Conservation (phyloP, 2,888 invertebrate genomes). For the Sarcophaga rosellei region DNA sequence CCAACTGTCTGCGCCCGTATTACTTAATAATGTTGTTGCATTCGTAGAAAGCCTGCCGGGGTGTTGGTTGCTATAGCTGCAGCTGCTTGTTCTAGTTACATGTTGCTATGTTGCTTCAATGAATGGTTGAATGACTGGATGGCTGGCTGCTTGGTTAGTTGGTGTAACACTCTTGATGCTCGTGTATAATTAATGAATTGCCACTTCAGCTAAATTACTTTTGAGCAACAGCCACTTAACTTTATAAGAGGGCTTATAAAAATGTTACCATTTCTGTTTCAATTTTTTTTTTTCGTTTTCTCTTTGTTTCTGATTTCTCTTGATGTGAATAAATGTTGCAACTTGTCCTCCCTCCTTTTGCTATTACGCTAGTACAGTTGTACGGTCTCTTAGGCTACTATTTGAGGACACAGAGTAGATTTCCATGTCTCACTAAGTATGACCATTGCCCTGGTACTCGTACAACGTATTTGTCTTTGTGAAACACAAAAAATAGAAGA, state of each 20-base stretch:
- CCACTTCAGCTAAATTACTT: slow-evolving; percentile 79
- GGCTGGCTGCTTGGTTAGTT: neutral
- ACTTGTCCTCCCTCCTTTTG: slow-evolving; percentile 15
- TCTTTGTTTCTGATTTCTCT: neutral
- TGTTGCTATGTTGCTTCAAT: slow-evolving; percentile 31
- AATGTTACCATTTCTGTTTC: slow-evolving; percentile 50
- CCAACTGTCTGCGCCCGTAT: neutral
- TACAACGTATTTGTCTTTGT: neutral
- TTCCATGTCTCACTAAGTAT: slow-evolving; percentile 7
- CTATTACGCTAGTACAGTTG: neutral
- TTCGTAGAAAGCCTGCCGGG: neutral
- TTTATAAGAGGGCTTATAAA: slow-evolving; percentile 67
- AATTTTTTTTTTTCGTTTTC: no score
- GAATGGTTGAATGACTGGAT: neutral
- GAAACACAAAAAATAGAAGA: neutral
- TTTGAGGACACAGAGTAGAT: neutral
- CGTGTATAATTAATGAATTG: slow-evolving; percentile 78
- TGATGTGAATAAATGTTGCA: no score
- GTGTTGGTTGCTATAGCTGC: slow-evolving; percentile 13
- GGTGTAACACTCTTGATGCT: slow-evolving; percentile 50
- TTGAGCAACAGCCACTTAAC: slow-evolving; percentile 73
- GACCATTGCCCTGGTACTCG: slow-evolving; percentile 12
- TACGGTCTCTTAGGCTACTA: no score
- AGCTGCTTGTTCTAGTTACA: slow-evolving; percentile 32
- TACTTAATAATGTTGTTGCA: slow-evolving; percentile 45